phyloP scores from a whole-genome alignment of 2,888 invertebrate genomes.

The Proisotoma minuta region DNA sequence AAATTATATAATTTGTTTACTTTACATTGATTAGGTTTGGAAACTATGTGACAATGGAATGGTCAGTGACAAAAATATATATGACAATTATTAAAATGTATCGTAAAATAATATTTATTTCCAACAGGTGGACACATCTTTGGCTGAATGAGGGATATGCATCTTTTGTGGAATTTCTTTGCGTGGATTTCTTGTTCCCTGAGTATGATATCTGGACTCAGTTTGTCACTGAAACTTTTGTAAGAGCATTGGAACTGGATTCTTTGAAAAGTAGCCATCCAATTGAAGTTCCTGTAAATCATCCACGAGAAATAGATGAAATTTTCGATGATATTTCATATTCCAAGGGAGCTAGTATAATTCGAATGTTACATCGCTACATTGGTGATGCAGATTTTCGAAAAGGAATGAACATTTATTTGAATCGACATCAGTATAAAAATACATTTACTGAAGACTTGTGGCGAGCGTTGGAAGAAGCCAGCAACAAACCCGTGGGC shows the following conservation, averaged over 20 bases:
- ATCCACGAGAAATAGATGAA: slow-evolving; percentile 92
- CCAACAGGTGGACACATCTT: slow-evolving; percentile 23
- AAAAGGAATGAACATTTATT: slow-evolving; percentile 85
- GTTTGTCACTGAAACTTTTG: slow-evolving; percentile 84
- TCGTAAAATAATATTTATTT: background rate
- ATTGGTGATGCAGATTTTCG: slow-evolving; percentile 89
- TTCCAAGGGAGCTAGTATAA: slow-evolving; percentile 85
- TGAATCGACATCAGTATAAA: slow-evolving; percentile 77
- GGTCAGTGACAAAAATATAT: slow-evolving; percentile 62
- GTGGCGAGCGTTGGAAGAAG: slow-evolving; percentile 83
- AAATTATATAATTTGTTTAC: background rate
- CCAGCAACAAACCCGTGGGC: slow-evolving; percentile 82
- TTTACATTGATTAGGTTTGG: slow-evolving; percentile 97
- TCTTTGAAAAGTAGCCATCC: slow-evolving; percentile 89
- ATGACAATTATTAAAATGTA: background rate
- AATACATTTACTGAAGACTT: slow-evolving; percentile 91
- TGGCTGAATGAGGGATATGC: slow-evolving; percentile 79
- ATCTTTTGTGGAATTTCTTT: slow-evolving; percentile 90
- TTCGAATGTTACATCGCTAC: slow-evolving; percentile 89
- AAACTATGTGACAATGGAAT: slow-evolving; percentile 95
- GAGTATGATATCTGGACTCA: slow-evolving; percentile 97
- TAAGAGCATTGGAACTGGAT: slow-evolving; percentile 79
- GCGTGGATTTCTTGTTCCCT: slow-evolving; percentile 86
- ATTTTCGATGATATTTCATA: slow-evolving; percentile 98
- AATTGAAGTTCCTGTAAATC: slow-evolving; percentile 85